Evolutionary conservation across 1,140 invertebrate genomes (phyloP).

Genomic region (Aphelinus certus): DNA sequence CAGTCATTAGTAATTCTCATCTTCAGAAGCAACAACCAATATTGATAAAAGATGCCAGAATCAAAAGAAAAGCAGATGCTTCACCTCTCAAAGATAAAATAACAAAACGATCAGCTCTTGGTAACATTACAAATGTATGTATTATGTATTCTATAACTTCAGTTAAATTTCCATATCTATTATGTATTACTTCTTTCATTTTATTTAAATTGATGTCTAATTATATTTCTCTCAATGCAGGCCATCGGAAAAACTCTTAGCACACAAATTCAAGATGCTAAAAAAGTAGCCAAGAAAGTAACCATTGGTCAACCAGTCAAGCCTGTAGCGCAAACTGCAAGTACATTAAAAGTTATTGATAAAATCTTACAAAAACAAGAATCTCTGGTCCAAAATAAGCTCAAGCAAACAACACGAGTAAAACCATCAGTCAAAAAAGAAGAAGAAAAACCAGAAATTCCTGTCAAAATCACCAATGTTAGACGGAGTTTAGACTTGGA

Average conservation of each 20-base stretch:
- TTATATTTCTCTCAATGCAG: slow-evolving; percentile 42
- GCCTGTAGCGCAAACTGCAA: slow-evolving; percentile 33
- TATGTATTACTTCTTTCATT: background rate
- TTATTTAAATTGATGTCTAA: background rate
- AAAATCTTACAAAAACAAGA: slow-evolving; percentile 43
- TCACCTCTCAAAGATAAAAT: slow-evolving; percentile 63
- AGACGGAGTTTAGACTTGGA: slow-evolving; percentile 64
- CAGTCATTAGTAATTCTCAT: slow-evolving; percentile 41
- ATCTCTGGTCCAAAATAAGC: slow-evolving; percentile 41
- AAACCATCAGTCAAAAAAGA: slow-evolving; percentile 50
- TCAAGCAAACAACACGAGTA: slow-evolving; percentile 47
- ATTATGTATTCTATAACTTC: slow-evolving; percentile 8
- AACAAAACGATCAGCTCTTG: slow-evolving; percentile 77
- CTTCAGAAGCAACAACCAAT: slow-evolving; percentile 44
- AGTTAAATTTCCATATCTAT: slow-evolving; percentile 3
- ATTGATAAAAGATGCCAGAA: slow-evolving; percentile 55
- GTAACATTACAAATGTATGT: slow-evolving; percentile 80
- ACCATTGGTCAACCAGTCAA: slow-evolving; percentile 39
- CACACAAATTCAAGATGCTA: slow-evolving; percentile 50
- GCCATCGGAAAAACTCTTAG: slow-evolving; percentile 57
- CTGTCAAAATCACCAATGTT: slow-evolving; percentile 45
- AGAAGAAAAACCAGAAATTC: slow-evolving; percentile 47
- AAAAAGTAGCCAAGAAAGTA: slow-evolving; percentile 51
- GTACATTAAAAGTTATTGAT: slow-evolving; percentile 30
- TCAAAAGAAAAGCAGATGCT: slow-evolving; percentile 67